These are phyloP conservation scores for Drosophila simulans DNA, from an alignment of 1,140 invertebrate species.

Conservation along the genomic window DNA sequence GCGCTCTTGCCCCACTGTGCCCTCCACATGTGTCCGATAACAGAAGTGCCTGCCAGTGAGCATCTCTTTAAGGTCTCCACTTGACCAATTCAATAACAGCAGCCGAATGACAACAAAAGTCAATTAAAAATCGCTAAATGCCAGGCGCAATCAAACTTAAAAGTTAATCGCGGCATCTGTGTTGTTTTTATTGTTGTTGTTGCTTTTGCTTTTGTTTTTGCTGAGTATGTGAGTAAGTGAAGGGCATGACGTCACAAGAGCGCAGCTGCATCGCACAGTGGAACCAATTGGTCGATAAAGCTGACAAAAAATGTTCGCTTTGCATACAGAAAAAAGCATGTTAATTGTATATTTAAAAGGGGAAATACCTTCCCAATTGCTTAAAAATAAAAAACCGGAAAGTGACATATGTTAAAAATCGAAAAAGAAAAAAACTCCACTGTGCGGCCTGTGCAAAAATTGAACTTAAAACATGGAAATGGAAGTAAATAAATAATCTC, in stretches of 20 bases:
- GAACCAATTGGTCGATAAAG: too few relatives aligned
- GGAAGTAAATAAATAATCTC: constrained; percentile 28
- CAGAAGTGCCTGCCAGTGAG: constrained; percentile 6
- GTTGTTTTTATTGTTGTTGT: neutral
- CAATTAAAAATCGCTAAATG: constrained; percentile 47
- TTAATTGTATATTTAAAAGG: too few relatives aligned
- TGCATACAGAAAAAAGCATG: too few relatives aligned
- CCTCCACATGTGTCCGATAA: constrained; percentile 14
- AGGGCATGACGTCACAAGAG: constrained; percentile 76
- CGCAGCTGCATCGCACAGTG: constrained; percentile 33
- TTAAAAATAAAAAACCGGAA: too few relatives aligned
- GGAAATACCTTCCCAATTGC: too few relatives aligned
- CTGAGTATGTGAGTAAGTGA: constrained; percentile 54
- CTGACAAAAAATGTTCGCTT: too few relatives aligned
- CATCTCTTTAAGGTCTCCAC: constrained; percentile 24
- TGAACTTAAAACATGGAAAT: constrained; percentile 16
- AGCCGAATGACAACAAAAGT: constrained; percentile 36
- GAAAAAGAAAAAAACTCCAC: neutral
- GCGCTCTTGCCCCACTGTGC: constrained; percentile 1
- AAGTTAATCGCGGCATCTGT: constrained; percentile 30
- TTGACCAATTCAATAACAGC: constrained; percentile 51
- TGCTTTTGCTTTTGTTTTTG: neutral
- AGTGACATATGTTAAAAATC: neutral
- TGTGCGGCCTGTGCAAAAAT: constrained; percentile 19
- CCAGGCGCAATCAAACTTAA: constrained; percentile 37